Evolutionary conservation across 1,140 invertebrate genomes (phyloP).

Genomic region (Saccostrea echinata): DNA sequence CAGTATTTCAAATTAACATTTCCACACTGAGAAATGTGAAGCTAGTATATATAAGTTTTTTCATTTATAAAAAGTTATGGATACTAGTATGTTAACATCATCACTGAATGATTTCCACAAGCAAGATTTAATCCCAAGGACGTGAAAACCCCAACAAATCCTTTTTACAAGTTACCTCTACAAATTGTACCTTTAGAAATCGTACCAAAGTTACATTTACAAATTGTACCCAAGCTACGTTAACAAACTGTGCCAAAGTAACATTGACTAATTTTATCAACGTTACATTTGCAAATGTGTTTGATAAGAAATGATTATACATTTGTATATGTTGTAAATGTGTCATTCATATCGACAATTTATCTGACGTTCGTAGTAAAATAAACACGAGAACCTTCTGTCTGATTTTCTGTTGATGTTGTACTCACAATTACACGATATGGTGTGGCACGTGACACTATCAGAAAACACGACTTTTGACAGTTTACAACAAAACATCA

Average conservation of each 20-base stretch:
- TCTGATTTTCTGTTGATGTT: background rate
- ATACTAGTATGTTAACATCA: too few relatives aligned
- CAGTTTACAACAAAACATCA: background rate
- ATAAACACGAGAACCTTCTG: background rate
- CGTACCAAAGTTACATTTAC: too few relatives aligned
- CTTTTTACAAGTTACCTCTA: background rate
- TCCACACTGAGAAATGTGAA: too few relatives aligned
- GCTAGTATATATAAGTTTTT: too few relatives aligned
- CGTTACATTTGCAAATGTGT: background rate
- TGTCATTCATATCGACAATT: background rate
- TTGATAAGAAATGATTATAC: too few relatives aligned
- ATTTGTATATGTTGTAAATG: background rate
- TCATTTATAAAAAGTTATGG: too few relatives aligned
- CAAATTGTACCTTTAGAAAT: too few relatives aligned
- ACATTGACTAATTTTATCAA: background rate
- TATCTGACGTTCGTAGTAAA: background rate
- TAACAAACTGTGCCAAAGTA: too few relatives aligned
- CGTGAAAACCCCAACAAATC: background rate
- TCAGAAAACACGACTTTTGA: slow-evolving; percentile 25
- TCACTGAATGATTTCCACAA: background rate
- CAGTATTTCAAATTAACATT: too few relatives aligned
- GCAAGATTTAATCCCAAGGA: background rate
- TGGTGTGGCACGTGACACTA: slow-evolving; percentile 24
- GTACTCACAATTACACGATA: background rate
- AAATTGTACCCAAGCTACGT: too few relatives aligned